A percentile compares a stretch with the other conserved stretches of the same genome.
These are phyloP conservation scores for Pheosia gnoma DNA, from an alignment of 2,888 invertebrate genomes.

Conservation along the genomic window DNA sequence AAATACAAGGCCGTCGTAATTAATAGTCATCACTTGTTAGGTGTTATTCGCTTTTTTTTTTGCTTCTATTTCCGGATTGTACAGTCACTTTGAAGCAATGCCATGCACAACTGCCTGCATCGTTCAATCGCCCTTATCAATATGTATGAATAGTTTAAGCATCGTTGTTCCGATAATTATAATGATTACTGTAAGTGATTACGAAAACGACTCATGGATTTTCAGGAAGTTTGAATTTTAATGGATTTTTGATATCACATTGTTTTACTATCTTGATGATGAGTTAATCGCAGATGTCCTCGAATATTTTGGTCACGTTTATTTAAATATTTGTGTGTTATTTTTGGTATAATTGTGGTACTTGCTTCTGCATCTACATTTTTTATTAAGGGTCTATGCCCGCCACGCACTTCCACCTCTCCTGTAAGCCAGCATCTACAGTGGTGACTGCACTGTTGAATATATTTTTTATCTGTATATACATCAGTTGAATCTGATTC, in stretches of 20 bases:
- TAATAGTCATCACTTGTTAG: not conserved
- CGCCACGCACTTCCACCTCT: too few species aligned
- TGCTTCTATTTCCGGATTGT: not conserved
- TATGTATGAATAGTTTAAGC: not conserved
- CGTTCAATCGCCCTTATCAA: not conserved
- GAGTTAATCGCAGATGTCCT: not conserved
- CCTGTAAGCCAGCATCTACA: too few species aligned
- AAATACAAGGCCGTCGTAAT: not conserved
- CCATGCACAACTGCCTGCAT: not conserved
- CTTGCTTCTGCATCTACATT: too few species aligned
- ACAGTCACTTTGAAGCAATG: not conserved
- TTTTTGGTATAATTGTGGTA: too few species aligned
- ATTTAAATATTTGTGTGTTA: not conserved
- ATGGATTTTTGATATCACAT: slow-evolving; percentile 12
- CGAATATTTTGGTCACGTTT: not conserved
- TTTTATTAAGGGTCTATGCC: too few species aligned
- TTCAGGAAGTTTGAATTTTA: not conserved
- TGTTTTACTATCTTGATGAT: not conserved
- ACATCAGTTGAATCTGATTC: not conserved
- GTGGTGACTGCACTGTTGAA: too few species aligned
- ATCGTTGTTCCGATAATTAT: not conserved
- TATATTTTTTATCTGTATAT: not conserved
- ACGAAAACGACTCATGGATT: not conserved
- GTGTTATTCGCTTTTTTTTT: not conserved
- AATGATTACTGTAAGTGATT: not conserved